Evolutionary conservation across 1,140 invertebrate genomes (phyloP).

Genomic region (Zaprionus inermis): DNA sequence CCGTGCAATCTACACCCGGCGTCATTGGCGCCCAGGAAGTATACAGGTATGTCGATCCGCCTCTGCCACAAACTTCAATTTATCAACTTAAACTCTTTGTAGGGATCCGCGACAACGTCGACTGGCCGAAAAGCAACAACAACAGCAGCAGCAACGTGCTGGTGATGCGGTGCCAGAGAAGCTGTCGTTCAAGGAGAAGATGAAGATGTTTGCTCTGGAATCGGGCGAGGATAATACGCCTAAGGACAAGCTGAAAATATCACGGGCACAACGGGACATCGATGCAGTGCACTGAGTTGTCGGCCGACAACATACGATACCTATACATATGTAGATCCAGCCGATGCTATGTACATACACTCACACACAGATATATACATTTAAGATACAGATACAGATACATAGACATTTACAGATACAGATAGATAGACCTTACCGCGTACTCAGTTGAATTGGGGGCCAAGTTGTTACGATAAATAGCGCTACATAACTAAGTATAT

Average conservation of each 20-base stretch:
- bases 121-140: conserved; percentile 91
- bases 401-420: not conserved
- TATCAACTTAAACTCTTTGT: conserved; percentile 4
- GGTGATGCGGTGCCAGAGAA: conserved; percentile 92
- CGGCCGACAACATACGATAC: too few relatives aligned
- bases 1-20: conserved; percentile 90
- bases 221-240: conserved; percentile 94
- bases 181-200: conserved; percentile 96
- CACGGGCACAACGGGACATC: conserved; percentile 95
- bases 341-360: conserved; percentile 62
- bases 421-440: conserved; percentile 17
- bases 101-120: conserved; percentile 93
- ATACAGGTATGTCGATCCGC: conserved; percentile 87
- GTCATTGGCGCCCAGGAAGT: conserved; percentile 98
- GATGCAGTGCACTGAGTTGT: conserved; percentile 87
- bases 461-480: conserved; percentile 69
- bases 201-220: conserved; percentile 98
- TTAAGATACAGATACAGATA: conserved; percentile 10
- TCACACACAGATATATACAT: conserved; percentile 12
- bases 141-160: conserved; percentile 87
- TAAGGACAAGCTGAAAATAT: conserved; percentile 96
- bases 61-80: too few relatives aligned
- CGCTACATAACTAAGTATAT: conserved; percentile 49
- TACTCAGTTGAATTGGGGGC: conserved; percentile 65
- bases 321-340: not conserved